phyloP scores from a whole-genome alignment of 2,888 invertebrate species.

The Torymus aiolomorphi region DNA sequence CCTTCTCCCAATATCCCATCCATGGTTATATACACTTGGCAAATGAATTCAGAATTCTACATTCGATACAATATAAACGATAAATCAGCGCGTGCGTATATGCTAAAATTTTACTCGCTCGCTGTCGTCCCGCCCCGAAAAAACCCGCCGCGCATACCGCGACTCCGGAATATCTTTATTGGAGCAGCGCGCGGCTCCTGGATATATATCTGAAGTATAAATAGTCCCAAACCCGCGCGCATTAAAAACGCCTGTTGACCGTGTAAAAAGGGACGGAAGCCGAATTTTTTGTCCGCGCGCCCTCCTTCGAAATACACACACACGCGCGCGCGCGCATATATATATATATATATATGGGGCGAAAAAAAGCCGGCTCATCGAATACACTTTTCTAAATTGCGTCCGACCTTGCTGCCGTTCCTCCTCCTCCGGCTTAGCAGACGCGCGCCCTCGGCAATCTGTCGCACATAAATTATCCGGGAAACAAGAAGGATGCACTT shows the following conservation, averaged over 20 bases:
- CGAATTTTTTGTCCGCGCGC: neutral
- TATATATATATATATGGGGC: neutral
- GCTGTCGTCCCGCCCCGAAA: too few species aligned
- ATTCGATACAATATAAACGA: too few species aligned
- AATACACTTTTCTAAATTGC: slow-evolving; percentile 46
- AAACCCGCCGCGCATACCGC: too few species aligned
- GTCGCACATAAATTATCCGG: slow-evolving; percentile 51
- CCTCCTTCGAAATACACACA: slow-evolving; percentile 1
- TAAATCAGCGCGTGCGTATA: neutral
- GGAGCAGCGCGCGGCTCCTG: too few species aligned
- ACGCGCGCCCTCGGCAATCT: slow-evolving; percentile 47
- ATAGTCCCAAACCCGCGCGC: slow-evolving; percentile 10
- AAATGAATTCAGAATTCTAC: too few species aligned
- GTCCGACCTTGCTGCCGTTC: slow-evolving; percentile 34
- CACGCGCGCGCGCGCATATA: neutral
- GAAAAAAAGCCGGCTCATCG: slow-evolving; percentile 14
- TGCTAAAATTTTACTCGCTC: neutral
- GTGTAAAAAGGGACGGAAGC: slow-evolving; percentile 27
- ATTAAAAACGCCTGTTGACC: neutral
- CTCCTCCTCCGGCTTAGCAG: neutral
- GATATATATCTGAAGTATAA: neutral
- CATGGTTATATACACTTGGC: too few species aligned
- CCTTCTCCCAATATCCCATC: too few species aligned
- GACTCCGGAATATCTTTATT: too few species aligned
- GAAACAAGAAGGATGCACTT: slow-evolving; percentile 50